Percentiles rank a stretch among this genome's conserved stretches.
phyloP scores from a whole-genome alignment of 2,797 vertebrate genomes.

The Cossypha polioptera region DNA sequence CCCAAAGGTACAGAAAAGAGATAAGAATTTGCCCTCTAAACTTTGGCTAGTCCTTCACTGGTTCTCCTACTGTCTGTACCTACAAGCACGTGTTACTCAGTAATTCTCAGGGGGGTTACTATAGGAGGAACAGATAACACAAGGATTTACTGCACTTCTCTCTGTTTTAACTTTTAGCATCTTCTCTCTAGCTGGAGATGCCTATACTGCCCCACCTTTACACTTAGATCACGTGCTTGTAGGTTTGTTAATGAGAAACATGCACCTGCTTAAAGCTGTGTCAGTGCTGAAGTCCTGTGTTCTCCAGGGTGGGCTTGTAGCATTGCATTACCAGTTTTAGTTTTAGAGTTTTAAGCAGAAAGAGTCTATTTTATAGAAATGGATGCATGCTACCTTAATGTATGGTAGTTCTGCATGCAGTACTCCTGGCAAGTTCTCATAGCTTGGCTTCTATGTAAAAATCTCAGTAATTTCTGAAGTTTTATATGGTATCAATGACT shows the following conservation, averaged over 20 bases:
- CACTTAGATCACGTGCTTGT: rapidly evolving
- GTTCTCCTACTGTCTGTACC: neutral
- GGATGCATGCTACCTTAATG: neutral
- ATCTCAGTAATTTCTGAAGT: conserved; percentile 10
- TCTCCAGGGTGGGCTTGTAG: neutral
- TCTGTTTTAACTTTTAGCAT: neutral
- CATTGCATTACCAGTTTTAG: neutral
- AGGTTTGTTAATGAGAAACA: neutral
- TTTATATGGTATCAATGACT: neutral
- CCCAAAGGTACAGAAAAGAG: neutral
- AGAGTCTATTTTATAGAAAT: neutral
- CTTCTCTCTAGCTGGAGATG: neutral
- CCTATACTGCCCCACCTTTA: neutral
- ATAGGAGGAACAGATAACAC: neutral
- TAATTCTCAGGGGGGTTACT: neutral
- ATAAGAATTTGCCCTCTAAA: neutral
- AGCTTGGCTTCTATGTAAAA: neutral
- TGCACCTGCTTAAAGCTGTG: neutral
- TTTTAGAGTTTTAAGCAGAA: conserved; percentile 5
- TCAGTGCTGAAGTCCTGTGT: neutral
- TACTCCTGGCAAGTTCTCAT: neutral
- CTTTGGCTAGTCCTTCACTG: conserved; percentile 17
- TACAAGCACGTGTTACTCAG: neutral
- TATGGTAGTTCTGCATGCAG: neutral
- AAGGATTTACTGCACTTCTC: neutral